These are phyloP conservation scores for Zoanthus gigantus DNA, from an alignment of 92 coral and sea anemone species.

Conservation along the genomic window DNA sequence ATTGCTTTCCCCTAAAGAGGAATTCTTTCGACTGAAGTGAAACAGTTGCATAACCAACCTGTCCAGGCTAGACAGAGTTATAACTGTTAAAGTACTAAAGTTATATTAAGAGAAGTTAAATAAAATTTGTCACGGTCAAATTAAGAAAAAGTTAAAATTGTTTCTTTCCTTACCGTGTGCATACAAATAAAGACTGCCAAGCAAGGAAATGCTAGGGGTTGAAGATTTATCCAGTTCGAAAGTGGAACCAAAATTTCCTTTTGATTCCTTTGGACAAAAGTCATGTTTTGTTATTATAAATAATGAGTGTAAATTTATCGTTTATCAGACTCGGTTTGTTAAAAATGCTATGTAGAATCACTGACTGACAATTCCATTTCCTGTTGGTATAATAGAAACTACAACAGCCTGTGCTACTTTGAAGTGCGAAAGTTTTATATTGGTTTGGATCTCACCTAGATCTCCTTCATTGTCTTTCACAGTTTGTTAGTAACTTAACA, in stretches of 20 bases:
- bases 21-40: no score
- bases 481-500: background rate
- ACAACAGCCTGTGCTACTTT: background rate
- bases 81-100: background rate
- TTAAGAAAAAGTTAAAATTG: background rate
- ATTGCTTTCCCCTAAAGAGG: no score
- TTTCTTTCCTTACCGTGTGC: background rate
- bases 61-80: background rate
- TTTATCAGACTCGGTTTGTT: no score
- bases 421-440: background rate
- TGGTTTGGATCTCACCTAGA: background rate
- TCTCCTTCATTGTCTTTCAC: slow-evolving; percentile 3
- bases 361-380: background rate
- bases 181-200: background rate
- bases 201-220: background rate
- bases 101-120: background rate
- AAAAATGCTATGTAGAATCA: no score
- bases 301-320: no score
- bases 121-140: background rate
- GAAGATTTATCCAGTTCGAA: background rate
- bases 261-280: background rate
- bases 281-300: background rate
- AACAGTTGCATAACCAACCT: no score
- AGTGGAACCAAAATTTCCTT: background rate
- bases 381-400: background rate